A percentile compares a stretch with the other conserved stretches of the same genome.
Evolutionary conservation across 2,888 invertebrate genomes (phyloP).

Genomic region (Cybosia mesomella): DNA sequence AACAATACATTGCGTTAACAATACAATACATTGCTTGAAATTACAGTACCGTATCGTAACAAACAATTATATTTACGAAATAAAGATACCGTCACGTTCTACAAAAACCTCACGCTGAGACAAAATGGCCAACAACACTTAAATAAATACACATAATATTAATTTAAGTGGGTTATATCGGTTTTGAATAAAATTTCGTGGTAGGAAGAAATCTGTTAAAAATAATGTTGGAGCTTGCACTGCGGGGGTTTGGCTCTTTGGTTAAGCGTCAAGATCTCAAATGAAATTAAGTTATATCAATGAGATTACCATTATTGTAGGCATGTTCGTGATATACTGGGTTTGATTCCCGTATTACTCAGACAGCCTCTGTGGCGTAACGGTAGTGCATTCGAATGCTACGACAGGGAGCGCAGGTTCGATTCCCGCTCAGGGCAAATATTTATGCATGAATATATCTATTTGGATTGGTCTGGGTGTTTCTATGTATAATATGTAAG

Average conservation of each 20-base stretch:
- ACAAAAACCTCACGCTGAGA: conserved; percentile 46
- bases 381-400: no score
- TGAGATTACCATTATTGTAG: neutral
- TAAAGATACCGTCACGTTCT: conserved; percentile 35
- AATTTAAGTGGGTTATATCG: conserved; percentile 35
- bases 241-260: conserved; percentile 23
- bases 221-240: neutral
- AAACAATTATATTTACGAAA: conserved; percentile 14
- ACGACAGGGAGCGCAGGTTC: no score
- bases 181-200: conserved; percentile 33
- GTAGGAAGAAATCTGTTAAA: neutral
- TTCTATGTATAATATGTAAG: no score
- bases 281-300: conserved; percentile 1
- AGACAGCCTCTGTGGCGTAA: no score
- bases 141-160: conserved; percentile 36
- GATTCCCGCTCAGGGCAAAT: no score
- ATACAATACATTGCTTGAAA: conserved; percentile 1
- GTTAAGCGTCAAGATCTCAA: neutral
- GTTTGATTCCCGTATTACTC: neutral
- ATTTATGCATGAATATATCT: no score
- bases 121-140: conserved; percentile 28
- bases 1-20: neutral
- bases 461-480: no score
- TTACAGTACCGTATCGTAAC: neutral
- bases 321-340: neutral